Evolutionary conservation across 2,888 invertebrate genomes (phyloP).

Genomic region (Latheticus oryzae): DNA sequence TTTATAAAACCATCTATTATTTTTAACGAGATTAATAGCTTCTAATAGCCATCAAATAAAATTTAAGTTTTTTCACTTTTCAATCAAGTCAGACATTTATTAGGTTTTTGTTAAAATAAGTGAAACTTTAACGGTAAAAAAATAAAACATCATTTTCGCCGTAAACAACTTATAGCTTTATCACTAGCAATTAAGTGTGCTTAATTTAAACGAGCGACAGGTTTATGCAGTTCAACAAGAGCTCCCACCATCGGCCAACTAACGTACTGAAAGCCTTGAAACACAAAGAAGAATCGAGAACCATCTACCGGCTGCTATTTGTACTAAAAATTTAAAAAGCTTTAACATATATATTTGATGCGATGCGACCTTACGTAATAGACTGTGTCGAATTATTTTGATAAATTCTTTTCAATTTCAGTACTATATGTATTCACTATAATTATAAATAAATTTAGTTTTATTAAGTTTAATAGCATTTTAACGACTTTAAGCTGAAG

Average conservation of each 20-base stretch:
- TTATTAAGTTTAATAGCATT: no score
- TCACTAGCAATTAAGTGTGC: conserved; percentile 41
- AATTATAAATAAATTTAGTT: no score
- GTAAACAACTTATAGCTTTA: not conserved
- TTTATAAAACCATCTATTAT: conserved; percentile 29
- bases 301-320: conserved; percentile 36
- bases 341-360: no score
- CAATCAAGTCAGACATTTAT: conserved; percentile 9
- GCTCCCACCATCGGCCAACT: conserved; percentile 34
- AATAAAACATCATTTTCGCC: no score
- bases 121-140: not conserved
- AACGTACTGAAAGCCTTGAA: conserved; percentile 27
- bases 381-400: no score
- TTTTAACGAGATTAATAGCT: conserved; percentile 21
- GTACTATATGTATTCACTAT: no score
- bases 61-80: conserved; percentile 5
- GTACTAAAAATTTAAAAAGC: no score
- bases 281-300: conserved; percentile 8
- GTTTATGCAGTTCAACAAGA: conserved; percentile 39
- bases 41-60: conserved; percentile 24
- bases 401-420: no score
- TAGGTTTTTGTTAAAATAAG: not conserved
- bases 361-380: no score
- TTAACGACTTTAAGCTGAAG: no score
- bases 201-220: conserved; percentile 51